Evolutionary conservation across 2,888 invertebrate species (phyloP).

Genomic region (Leptinotarsa juncta): DNA sequence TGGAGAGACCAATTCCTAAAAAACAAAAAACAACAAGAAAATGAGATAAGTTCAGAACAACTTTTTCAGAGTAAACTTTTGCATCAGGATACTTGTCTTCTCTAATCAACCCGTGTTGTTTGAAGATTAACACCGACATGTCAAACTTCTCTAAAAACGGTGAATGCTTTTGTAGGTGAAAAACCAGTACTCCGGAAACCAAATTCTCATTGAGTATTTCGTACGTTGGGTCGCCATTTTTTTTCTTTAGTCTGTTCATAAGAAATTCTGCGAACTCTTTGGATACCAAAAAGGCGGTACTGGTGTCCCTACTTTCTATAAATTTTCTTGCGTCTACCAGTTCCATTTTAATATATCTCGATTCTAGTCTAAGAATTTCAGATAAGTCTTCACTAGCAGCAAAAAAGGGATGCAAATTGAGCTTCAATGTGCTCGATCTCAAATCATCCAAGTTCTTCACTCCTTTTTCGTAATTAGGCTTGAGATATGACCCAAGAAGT

Average conservation of each 20-base stretch:
- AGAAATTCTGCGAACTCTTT: slow-evolving; percentile 22
- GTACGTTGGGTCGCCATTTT: slow-evolving; percentile 25
- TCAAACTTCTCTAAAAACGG: slow-evolving; percentile 26
- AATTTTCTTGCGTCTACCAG: background rate
- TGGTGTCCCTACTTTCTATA: slow-evolving; percentile 12
- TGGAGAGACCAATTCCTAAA: slow-evolving; percentile 12
- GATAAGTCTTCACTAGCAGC: slow-evolving; percentile 10
- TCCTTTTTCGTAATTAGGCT: slow-evolving; percentile 24
- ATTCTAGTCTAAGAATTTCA: slow-evolving; percentile 4
- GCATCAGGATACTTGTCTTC: slow-evolving; percentile 3
- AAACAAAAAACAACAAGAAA: slow-evolving; percentile 22
- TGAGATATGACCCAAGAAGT: slow-evolving; percentile 23
- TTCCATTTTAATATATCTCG: slow-evolving; percentile 10
- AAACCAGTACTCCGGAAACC: slow-evolving; percentile 25
- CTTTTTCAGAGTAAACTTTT: background rate
- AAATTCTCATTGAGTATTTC: slow-evolving; percentile 27
- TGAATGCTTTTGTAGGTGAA: slow-evolving; percentile 24
- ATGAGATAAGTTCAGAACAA: slow-evolving; percentile 24
- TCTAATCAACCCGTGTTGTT: slow-evolving; percentile 26
- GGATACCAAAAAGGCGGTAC: slow-evolving; percentile 18
- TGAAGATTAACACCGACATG: slow-evolving; percentile 13
- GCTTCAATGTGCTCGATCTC: slow-evolving; percentile 25
- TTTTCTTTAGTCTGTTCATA: slow-evolving; percentile 19
- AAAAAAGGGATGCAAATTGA: slow-evolving; percentile 20
- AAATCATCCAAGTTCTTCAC: slow-evolving; percentile 31